Base-by-base conservation (phyloP, 2,888 invertebrate genomes). In the Drosophila kambysellisi region DNA sequence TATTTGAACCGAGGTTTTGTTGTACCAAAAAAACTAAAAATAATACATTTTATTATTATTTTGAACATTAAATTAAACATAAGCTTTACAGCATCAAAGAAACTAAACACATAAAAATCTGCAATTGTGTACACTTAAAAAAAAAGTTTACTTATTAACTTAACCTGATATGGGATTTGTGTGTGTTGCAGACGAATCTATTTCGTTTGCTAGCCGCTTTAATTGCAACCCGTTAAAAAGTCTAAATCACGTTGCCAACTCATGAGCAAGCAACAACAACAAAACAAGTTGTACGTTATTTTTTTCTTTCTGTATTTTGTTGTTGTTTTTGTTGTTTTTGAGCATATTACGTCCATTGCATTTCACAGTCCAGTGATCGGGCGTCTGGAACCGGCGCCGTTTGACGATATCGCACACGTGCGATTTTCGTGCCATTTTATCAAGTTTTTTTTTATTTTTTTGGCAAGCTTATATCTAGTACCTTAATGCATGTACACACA, bases 381-480 rank as follows among this genome's bases (percentile, higher is more conserved):
- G 77, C 81, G 83, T 82, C 86, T 82, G 89, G 70, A 68, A 74
- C 64, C 82, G 85, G 82, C 88, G 88, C 79, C 82, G 53, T 35
- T 61, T 54, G 70, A 69, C 78, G 70, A 76, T 90, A 89, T 90
- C 65, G 90, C 73, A 81, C 87, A 91, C 87, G 87, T 91, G 91
- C 91, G 77, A 88, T 73, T 81, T 88, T 85, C 91, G 90, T 88
- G 91, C 81, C 90, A 81, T 83, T 81, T 91, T 81, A 86, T 83
- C 74, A 83, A 72, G 78, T 84, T 72, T 58, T 64, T 41, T 39
- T n/a, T 39, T 37, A 7, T 39, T 9, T 20, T 46, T 46, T 20
- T 15, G 2, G 15, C 20, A 25, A 20, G 20, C 15, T 7, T 46
- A 46, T 46, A 46, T 46, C 46, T 25, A 46, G 20, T 12, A 12